phyloP scores from a whole-genome alignment of 2,113 vertebrate genomes.

The Okapia johnstoni region DNA sequence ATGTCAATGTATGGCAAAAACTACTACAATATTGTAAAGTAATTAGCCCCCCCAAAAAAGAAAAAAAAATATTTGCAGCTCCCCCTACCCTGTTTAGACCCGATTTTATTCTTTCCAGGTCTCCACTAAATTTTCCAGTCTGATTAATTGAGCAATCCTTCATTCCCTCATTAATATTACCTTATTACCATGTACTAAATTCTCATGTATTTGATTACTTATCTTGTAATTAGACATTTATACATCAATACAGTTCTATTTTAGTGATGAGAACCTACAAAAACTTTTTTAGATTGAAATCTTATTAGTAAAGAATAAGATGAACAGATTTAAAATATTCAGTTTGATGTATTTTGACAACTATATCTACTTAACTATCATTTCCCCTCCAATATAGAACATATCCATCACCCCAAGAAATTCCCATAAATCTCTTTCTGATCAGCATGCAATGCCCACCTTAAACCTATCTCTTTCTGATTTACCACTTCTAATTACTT shows the following conservation, averaged over 20 bases:
- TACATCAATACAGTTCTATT: neutral
- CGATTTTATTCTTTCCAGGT: neutral
- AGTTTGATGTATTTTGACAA: neutral
- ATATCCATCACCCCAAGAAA: neutral
- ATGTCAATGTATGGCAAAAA: no score
- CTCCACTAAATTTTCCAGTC: neutral
- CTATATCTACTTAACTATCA: neutral
- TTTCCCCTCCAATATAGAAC: neutral
- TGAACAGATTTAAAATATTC: neutral
- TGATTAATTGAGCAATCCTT: neutral
- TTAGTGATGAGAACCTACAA: neutral
- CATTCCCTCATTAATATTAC: neutral
- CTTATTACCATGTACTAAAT: neutral
- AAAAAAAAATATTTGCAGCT: neutral
- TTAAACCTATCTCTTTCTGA: neutral
- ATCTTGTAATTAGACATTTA: neutral
- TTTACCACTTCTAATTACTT: neutral
- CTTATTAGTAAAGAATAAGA: neutral
- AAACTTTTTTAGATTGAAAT: neutral
- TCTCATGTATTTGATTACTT: neutral
- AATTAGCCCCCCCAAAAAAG: no score
- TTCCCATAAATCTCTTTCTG: neutral
- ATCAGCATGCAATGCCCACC: neutral
- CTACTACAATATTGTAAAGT: no score
- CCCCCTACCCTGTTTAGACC: neutral